A percentile compares a stretch with the other conserved stretches of the same genome.
These are phyloP conservation scores for Pipra filicauda DNA, from an alignment of 2,113 vertebrate species.

Conservation along the genomic window DNA sequence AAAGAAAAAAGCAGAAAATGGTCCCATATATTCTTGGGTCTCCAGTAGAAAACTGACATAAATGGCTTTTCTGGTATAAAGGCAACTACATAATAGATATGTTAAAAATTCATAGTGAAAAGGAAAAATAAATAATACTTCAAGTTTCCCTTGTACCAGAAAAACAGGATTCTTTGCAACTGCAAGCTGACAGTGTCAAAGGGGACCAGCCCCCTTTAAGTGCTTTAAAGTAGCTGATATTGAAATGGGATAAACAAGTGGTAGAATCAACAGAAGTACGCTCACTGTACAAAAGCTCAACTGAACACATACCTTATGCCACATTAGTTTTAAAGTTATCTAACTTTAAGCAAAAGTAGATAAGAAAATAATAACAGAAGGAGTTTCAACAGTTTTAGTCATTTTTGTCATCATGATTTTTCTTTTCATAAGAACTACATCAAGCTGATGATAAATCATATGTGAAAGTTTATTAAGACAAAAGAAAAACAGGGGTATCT, in stretches of 20 bases:
- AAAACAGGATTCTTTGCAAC: neutral
- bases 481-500: neutral
- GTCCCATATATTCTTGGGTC: neutral
- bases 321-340: neutral
- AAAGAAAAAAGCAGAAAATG: neutral
- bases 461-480: constrained; percentile 30
- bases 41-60: neutral
- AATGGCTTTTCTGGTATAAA: neutral
- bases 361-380: neutral
- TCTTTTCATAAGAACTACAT: neutral
- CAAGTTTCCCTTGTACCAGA: neutral
- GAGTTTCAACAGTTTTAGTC: neutral
- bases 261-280: neutral
- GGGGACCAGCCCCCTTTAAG: neutral
- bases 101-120: neutral
- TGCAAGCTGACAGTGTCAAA: neutral
- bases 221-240: neutral
- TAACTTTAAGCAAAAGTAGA: neutral
- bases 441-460: constrained; percentile 6
- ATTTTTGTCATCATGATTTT: neutral
- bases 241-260: neutral
- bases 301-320: neutral
- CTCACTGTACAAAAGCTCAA: neutral
- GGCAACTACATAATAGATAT: neutral
- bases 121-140: neutral